Evolutionary conservation across 2,113 vertebrate species (phyloP), one percentile per base, ranked within the genome.

Genomic region (Mormoops blainvillei): DNA sequence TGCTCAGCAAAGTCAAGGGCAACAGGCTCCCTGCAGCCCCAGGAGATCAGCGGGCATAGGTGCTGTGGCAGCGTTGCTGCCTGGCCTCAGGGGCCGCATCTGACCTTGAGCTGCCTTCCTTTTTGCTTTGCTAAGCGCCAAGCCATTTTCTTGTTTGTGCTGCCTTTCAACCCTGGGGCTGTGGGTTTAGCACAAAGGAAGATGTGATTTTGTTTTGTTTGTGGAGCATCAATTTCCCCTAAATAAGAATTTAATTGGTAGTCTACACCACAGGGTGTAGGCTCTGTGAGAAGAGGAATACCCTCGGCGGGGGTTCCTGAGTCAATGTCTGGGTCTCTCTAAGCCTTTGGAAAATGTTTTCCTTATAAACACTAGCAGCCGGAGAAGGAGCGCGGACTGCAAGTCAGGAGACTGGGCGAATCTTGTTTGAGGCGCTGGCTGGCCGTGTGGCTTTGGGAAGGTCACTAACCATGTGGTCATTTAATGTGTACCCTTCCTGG

Each of bases 71-170:
- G 86, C 70, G 1, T 0, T 12, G 9, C 33, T 33, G 13, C 86
- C 54, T 4, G 1, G 43, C 54, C 76, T 90, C 89, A 45, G 76
- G 87, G 52, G 52, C 14, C 0, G 1, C 41, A 4, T 16, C 94
- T 86, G 87, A 97, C 92, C 95, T 96, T 93, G 73, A 95, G 68
- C 56, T 83, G 56, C 94, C 43, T 93, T 91, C 54, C 58, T 45
- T 68, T 89, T 28, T 89, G 95, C 92, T 94, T 81, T 83, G n/a
- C 70, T 89, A 70, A 89, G 95, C 96, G 65, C 65, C 0, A 58
- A 97, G 52, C 92, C 15, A 15, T 65, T 38, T 7, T 4, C 89
- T 87, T 87, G 41, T 36, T 96, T 87, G 38, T 84, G 78, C 77
- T 86, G 95, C 68, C 67, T 89, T 91, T 91, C 74, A 67, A 76